Evolutionary conservation across 2,797 vertebrate species (phyloP), one percentile per base, ranked within the genome.

Genomic region (Orientallactaga sibirica): DNA sequence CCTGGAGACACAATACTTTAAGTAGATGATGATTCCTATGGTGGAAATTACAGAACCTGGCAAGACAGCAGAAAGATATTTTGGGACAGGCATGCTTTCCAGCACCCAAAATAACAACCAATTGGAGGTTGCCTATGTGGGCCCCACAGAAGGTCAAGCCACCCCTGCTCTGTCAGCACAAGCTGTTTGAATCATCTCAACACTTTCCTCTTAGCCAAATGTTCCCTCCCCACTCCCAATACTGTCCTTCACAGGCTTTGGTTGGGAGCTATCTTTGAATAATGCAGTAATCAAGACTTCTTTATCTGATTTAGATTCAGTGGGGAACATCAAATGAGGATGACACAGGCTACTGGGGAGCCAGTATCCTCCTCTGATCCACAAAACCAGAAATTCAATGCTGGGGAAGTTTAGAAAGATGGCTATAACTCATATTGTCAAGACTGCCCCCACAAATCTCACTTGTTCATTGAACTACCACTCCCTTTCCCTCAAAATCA

Each of bases 101-200:
- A 96, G 77, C 43, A 93, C 92, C 91, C 75, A 66, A 95, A 97
- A 97, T 97, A 97, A 91, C 96, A 92, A 90, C 94, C 82, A 86
- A 92, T 92, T 83, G 75, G 85, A 96, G 58, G 64, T 76, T 52
- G 93, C 88, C 84, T 95, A 52, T 14, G 15, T 78, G 78, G 92
- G 84, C 91, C 92, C 76, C 88, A 18, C 61, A 94, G 95, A 96
- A 97, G 94, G 96, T 96, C 96, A 97, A 95, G 94, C 86, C 86
- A 92, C 66, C 93, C 77, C 90, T 95, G 92, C 92, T 92, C 96
- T 90, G 92, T 96, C 92, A 95, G 92, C 95, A 80, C 0, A 43
- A 94, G 83, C 73, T 73, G 95, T 95, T 68, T 95, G 96, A 97
- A 97, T 96, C 95, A 96, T 95, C 92, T 96, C 96, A 97, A 96